phyloP scores from a whole-genome alignment of 2,113 vertebrate species.

The Stigmatopora argus region DNA sequence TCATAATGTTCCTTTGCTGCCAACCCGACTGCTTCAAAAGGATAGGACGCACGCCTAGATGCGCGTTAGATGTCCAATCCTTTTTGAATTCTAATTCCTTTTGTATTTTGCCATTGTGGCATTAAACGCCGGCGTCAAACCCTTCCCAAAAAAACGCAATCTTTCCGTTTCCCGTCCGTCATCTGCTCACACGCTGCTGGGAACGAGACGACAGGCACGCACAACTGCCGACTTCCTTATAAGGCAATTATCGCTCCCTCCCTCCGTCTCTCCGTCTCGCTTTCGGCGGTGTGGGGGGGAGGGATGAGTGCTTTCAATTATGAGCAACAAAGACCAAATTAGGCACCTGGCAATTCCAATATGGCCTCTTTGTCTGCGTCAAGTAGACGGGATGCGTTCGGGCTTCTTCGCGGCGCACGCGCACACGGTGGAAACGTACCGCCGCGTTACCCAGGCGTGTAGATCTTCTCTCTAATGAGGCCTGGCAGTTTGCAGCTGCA shows the following conservation, averaged over 20 bases:
- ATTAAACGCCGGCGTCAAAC: conserved; percentile 50
- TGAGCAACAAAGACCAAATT: conserved; percentile 67
- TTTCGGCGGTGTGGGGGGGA: conserved; percentile 44
- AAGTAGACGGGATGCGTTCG: conserved; percentile 48
- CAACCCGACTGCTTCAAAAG: too few species aligned
- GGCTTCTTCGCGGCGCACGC: not conserved
- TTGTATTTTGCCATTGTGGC: too few species aligned
- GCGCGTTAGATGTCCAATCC: too few species aligned
- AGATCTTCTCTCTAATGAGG: conserved; percentile 38
- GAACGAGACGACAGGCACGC: conserved; percentile 61
- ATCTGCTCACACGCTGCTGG: conserved; percentile 62
- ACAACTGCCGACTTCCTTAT: conserved; percentile 63
- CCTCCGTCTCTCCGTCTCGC: conserved; percentile 18
- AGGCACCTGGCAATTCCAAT: conserved; percentile 68
- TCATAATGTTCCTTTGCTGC: too few species aligned
- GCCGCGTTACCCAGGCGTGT: conserved; percentile 14
- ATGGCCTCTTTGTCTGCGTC: conserved; percentile 52
- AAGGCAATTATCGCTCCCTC: conserved; percentile 57
- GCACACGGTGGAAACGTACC: not conserved
- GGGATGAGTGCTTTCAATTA: conserved; percentile 67
- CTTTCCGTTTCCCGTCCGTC: conserved; percentile 52
- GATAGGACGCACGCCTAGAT: too few species aligned
- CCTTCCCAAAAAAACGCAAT: conserved; percentile 62
- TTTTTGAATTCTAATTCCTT: too few species aligned
- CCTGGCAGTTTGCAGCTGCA: conserved; percentile 32